Evolutionary conservation across 2,888 invertebrate genomes (phyloP).

Genomic region (Netelia virgata): DNA sequence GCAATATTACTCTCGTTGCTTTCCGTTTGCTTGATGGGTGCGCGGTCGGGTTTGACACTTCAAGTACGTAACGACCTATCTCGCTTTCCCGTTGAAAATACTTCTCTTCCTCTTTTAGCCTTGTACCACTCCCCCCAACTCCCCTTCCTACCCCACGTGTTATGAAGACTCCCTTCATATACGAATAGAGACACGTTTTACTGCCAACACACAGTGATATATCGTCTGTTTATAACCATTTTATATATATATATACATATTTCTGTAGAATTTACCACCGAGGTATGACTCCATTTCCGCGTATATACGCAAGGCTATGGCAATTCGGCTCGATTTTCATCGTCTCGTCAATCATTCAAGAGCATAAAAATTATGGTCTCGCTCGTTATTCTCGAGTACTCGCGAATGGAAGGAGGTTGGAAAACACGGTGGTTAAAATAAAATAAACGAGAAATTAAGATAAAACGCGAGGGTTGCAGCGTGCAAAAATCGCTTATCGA

Average conservation of each 20-base stretch:
- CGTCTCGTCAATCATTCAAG: constrained; percentile 37
- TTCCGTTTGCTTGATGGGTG: constrained; percentile 9
- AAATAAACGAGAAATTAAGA: too few species aligned
- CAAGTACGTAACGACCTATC: constrained; percentile 50
- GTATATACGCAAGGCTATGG: constrained; percentile 2
- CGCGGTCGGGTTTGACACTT: constrained; percentile 44
- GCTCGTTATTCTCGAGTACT: neutral
- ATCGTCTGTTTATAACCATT: too few species aligned
- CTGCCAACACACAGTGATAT: constrained; percentile 45
- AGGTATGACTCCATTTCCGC: constrained; percentile 24
- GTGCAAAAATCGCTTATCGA: too few species aligned
- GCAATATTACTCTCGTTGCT: constrained; percentile 20
- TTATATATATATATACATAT: constrained; percentile 4
- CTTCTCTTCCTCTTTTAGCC: neutral
- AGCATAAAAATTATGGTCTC: constrained; percentile 47
- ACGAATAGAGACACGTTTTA: constrained; percentile 42
- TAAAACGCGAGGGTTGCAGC: too few species aligned
- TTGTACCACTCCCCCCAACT: neutral
- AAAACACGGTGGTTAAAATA: too few species aligned
- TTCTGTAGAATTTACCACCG: constrained; percentile 9
- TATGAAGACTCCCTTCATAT: constrained; percentile 24
- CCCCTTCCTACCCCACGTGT: neutral
- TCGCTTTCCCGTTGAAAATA: neutral
- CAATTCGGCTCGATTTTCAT: constrained; percentile 30
- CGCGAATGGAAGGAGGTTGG: too few species aligned